phyloP scores from a whole-genome alignment of 2,888 invertebrate genomes.

The Caenorhabditis wallacei region DNA sequence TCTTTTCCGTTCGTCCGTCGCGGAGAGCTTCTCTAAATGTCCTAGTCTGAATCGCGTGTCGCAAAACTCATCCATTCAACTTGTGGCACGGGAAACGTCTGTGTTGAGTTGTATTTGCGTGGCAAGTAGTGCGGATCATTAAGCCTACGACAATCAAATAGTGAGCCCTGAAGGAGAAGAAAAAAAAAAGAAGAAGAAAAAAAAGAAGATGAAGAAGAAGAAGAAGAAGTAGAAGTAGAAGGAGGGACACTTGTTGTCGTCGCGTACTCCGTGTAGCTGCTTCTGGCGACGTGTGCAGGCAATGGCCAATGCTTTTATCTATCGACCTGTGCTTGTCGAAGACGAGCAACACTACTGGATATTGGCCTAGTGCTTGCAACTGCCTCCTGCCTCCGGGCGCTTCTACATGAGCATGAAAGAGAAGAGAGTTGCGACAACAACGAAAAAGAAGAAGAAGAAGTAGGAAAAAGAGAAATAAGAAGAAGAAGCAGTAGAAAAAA shows the following conservation, averaged over 20 bases:
- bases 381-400: constrained; percentile 60
- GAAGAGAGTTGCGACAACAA: constrained; percentile 44
- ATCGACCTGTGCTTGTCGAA: constrained; percentile 61
- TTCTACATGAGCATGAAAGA: constrained; percentile 58
- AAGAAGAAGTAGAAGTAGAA: constrained; percentile 35
- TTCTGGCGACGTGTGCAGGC: constrained; percentile 50
- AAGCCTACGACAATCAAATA: constrained; percentile 65
- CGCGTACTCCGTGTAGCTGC: constrained; percentile 51
- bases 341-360: constrained; percentile 63
- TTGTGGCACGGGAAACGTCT: constrained; percentile 41
- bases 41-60: constrained; percentile 29
- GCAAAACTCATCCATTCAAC: constrained; percentile 32
- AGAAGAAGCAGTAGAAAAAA: constrained; percentile 21
- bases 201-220: constrained; percentile 17
- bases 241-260: constrained; percentile 54
- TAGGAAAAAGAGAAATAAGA: constrained; percentile 2
- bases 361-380: constrained; percentile 61
- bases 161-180: constrained; percentile 55
- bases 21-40: background rate
- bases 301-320: constrained; percentile 59
- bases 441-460: constrained; percentile 12
- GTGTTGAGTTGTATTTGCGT: constrained; percentile 47
- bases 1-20: constrained; percentile 3
- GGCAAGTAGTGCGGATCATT: constrained; percentile 54
- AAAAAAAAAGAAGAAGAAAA: constrained; percentile 28